Base-by-base conservation (phyloP, 2,797 vertebrate species). In the Sebastes taczanowskii region DNA sequence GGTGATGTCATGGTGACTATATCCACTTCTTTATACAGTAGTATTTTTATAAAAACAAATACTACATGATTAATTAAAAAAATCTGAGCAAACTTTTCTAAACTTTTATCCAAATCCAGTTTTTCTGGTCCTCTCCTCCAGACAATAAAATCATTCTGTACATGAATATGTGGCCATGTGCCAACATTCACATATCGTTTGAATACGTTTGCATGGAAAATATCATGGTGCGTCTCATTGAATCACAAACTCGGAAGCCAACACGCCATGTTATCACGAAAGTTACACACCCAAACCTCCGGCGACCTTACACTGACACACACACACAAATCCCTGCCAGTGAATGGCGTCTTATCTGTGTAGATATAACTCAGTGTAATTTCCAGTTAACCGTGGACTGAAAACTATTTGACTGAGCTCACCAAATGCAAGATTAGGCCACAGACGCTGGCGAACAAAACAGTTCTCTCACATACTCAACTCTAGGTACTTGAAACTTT, bases 391-490 rank as follows among this genome's bases (percentile, higher is more conserved):
- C 59, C 23, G 62, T 7, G 22, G 11, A 71, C 11, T 4, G n/a
- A 66, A 56, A 61, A 65, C 30, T 32, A 35, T 76, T 61, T 62
- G 53, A 77, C 67, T 82, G 73, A 85, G 75, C 62, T 78, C 71
- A 71, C 49, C 25, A 2, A 66, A 29, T n/a, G 25, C 42, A 73
- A 73, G 56, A 71, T 75, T 70, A 22, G 32, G 64, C 66, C 71
- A 20, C 46, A 53, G 72, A 71, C 58, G 52, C 53, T 84, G 82
- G 71, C 78, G 5, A 38, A 32, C 49, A 53, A 71, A 53, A 76
- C 2, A 7, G 18, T 80, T 85, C 53, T 83, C 77, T 85, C 75
- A 83, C 87, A 71, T 66, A 88, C 80, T 88, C 74, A 67, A 67
- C 53, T 60, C 46, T 5, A 32, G 30, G 11, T 58, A 58, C 55